Base-by-base conservation (phyloP, 2,888 invertebrate genomes). In the Blera fallax region DNA sequence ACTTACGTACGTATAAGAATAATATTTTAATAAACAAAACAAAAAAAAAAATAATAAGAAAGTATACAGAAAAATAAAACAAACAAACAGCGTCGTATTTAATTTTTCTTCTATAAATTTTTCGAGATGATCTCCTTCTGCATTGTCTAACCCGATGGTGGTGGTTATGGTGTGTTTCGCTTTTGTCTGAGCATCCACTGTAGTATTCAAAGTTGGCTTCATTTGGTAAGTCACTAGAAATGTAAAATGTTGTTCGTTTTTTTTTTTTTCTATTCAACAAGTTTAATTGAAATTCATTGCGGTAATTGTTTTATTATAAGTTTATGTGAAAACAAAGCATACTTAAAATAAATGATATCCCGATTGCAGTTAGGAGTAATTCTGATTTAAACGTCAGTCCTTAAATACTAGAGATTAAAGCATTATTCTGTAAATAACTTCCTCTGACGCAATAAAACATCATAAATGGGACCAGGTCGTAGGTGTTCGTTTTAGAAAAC, bases 201-300 rank as follows among this genome's bases (percentile, higher is more conserved):
- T 84, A 80, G 69, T 70, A 76, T 62, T 81, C 52, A 32, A 85
- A 60, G 85, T 85, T 85, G 85, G 85, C 85, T 85, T 85, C 76
- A 81, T 77, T 85, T 85, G 85, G 85, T 85, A 85, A 85, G 85
- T 85, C 81, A 80, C 81, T 50, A 48, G 45, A 67, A 76, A 77
- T 85, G 85, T 85, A 81, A 77, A 85, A 76, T 85, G 81, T 85
- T 85, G 81, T 76, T 60, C n/a, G n/a, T n/a, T n/a, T n/a, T n/a
- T n/a, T n/a, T n/a, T n/a, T n/a, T n/a, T n/a, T n/a, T n/a, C 1
- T 48, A 24, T 21, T 32, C 10, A 11, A 18, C 43, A 1, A 14
- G 52, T 5, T n/a, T 52, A 2, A 40, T 48, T 24, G 5, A 10
- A 29, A 29, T 32, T 70, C 70, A 70, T 56, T 56, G 56, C 45